A percentile compares a stretch with the other conserved stretches of the same genome.
These are phyloP conservation scores for Sebastes diaconus DNA, from an alignment of 2,797 vertebrate species.

Conservation along the genomic window DNA sequence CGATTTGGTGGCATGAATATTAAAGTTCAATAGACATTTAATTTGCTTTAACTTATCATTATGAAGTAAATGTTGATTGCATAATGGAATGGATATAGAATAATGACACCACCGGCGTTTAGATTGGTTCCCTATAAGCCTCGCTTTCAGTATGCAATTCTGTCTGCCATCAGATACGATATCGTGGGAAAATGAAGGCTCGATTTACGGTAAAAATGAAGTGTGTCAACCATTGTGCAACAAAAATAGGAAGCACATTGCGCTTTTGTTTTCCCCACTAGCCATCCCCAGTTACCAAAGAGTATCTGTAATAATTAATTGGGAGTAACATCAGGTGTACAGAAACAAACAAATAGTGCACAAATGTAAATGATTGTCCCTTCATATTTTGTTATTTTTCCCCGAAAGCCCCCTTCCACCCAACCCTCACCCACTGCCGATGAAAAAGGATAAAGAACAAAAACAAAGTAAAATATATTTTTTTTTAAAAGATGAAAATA, in stretches of 20 bases:
- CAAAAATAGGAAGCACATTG: background rate
- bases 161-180: background rate
- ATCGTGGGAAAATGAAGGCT: background rate
- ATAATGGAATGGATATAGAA: background rate
- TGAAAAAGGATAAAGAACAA: too few relatives aligned
- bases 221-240: background rate
- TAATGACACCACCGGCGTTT: background rate
- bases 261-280: background rate
- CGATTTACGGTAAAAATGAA: background rate
- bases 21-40: background rate
- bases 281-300: background rate
- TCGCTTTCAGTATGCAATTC: background rate
- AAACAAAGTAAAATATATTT: too few relatives aligned
- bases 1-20: background rate
- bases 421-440: too few relatives aligned
- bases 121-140: background rate
- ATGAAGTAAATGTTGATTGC: background rate
- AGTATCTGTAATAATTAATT: too few relatives aligned
- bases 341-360: too few relatives aligned
- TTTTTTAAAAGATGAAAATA: too few relatives aligned
- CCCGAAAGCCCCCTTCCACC: too few relatives aligned
- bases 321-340: too few relatives aligned
- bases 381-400: too few relatives aligned
- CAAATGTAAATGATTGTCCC: too few relatives aligned
- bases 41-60: background rate